Evolutionary conservation across 2,113 vertebrate genomes (phyloP).

Genomic region (Gallinago paraguaiae): DNA sequence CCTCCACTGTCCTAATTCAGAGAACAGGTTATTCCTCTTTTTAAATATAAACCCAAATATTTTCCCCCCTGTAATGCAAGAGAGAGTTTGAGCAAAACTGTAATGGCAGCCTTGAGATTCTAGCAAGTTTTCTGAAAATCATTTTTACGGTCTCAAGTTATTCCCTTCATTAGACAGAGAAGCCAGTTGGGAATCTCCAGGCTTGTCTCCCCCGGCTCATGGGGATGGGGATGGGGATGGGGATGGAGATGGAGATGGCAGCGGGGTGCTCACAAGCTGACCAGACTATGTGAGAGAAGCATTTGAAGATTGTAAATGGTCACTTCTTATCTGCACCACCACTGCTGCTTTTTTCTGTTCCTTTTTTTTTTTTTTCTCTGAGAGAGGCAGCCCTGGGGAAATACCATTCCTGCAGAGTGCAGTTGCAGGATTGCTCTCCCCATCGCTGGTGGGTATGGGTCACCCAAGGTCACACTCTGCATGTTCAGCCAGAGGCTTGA

Average conservation of each 20-base stretch:
- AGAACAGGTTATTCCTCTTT: not conserved
- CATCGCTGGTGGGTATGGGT: not conserved
- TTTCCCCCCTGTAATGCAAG: not conserved
- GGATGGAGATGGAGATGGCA: not conserved
- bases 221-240: not conserved
- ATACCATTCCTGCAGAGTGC: not conserved
- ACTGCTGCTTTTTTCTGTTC: not conserved
- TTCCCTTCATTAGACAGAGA: slow-evolving; percentile 58
- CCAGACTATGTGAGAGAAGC: not conserved
- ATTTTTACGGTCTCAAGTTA: not conserved
- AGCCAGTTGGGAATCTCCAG: slow-evolving; percentile 37
- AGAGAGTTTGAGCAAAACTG: not conserved
- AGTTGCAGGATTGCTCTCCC: not conserved
- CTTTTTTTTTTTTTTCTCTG: not conserved
- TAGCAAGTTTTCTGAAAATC: not conserved
- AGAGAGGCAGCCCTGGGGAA: not conserved
- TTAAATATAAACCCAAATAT: not conserved
- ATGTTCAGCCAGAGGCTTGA: not conserved
- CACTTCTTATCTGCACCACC: not conserved
- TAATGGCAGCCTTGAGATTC: not conserved
- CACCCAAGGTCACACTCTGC: not conserved
- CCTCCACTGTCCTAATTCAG: not conserved
- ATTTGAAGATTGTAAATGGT: not conserved
- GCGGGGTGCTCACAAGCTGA: slow-evolving; percentile 20
- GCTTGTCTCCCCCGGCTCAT: slow-evolving; percentile 36